Evolutionary conservation across 2,113 vertebrate genomes (phyloP).

Genomic region (Gambusia holbrooki): DNA sequence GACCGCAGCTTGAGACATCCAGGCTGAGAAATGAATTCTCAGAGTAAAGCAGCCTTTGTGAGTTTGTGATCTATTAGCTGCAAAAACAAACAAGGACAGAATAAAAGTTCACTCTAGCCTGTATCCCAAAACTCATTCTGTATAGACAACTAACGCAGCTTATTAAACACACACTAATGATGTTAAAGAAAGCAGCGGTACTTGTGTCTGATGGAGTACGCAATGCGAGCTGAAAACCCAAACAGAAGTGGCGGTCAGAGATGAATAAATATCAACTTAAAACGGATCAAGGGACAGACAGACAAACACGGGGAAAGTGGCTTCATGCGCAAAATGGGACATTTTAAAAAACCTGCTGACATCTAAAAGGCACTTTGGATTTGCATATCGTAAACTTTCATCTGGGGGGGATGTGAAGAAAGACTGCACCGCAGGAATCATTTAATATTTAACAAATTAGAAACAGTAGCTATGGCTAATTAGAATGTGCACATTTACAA

Average conservation of each 20-base stretch:
- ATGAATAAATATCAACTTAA: constrained; percentile 93
- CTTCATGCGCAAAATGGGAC: constrained; percentile 81
- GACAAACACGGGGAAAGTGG: constrained; percentile 75
- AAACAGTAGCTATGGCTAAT: constrained; percentile 96
- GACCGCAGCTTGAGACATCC: not conserved
- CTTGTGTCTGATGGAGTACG: constrained; percentile 83
- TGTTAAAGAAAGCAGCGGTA: constrained; percentile 85
- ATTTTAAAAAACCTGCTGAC: constrained; percentile 86
- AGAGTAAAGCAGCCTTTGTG: not conserved
- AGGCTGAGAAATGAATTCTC: not conserved
- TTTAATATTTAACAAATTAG: constrained; percentile 98
- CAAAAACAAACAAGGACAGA: constrained; percentile 2
- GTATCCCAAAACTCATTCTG: constrained; percentile 78
- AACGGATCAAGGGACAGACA: constrained; percentile 72
- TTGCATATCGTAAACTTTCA: constrained; percentile 95
- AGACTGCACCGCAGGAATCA: constrained; percentile 92
- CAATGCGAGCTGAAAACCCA: constrained; percentile 88
- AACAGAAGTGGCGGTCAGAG: constrained; percentile 82
- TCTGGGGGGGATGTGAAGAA: constrained; percentile 84
- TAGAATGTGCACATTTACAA: constrained; percentile 99
- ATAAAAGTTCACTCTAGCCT: constrained; percentile 80
- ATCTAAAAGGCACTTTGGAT: constrained; percentile 85
- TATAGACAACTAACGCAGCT: constrained; percentile 81
- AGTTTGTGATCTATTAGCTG: constrained; percentile 7
- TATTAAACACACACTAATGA: constrained; percentile 90